Evolutionary conservation across 2,888 invertebrate genomes (phyloP).

Genomic region (Crocallis elinguaria): DNA sequence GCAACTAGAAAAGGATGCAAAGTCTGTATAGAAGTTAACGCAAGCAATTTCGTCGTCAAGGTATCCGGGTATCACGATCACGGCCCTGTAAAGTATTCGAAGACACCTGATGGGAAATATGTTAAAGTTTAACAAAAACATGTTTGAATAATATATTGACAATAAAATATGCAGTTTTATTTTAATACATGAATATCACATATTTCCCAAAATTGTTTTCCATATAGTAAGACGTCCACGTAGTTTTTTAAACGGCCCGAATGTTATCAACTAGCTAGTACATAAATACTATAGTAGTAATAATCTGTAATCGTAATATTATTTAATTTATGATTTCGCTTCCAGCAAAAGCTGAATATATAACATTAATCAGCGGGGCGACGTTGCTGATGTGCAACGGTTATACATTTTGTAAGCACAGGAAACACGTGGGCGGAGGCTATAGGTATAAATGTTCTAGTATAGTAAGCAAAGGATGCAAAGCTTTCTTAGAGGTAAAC

Average conservation of each 20-base stretch:
- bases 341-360: conserved; percentile 28
- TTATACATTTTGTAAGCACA: conserved; percentile 26
- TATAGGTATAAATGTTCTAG: conserved; percentile 21
- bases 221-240: no score
- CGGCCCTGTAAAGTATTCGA: conserved; percentile 5
- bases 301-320: no score
- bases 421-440: neutral
- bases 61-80: conserved; percentile 6
- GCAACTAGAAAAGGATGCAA: conserved; percentile 10
- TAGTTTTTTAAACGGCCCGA: no score
- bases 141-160: no score
- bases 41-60: neutral
- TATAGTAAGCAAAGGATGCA: conserved; percentile 3
- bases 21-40: neutral
- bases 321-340: no score
- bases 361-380: conserved; percentile 8
- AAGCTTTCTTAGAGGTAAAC: conserved; percentile 9
- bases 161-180: no score
- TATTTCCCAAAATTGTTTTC: no score
- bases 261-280: no score
- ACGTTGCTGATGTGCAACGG: conserved; percentile 20
- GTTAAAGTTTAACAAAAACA: no score
- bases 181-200: no score
- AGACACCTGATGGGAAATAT: conserved; percentile 8
- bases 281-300: no score